phyloP scores from a whole-genome alignment of 2,888 invertebrate genomes.

The Odontothrips loti region DNA sequence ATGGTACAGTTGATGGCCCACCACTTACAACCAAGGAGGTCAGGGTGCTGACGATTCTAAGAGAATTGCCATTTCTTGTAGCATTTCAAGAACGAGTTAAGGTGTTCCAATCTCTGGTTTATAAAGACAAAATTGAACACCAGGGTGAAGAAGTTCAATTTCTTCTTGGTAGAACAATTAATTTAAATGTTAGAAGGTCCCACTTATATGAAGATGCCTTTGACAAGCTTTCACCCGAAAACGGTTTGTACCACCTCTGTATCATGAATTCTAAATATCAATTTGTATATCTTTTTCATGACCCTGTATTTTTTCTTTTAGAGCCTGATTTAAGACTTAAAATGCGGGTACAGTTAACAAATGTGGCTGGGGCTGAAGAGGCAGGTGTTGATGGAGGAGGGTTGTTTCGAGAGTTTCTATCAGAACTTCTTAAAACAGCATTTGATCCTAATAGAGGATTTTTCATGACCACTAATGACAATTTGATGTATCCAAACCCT shows the following conservation, averaged over 20 bases:
- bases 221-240: slow-evolving; percentile 83
- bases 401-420: slow-evolving; percentile 90
- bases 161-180: slow-evolving; percentile 69
- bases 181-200: slow-evolving; percentile 74
- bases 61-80: slow-evolving; percentile 91
- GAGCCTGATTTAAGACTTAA: slow-evolving; percentile 82
- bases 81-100: slow-evolving; percentile 86
- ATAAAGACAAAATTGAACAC: slow-evolving; percentile 62
- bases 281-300: slow-evolving; percentile 1
- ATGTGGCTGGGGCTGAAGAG: slow-evolving; percentile 86
- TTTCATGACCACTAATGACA: slow-evolving; percentile 82
- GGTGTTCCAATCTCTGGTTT: slow-evolving; percentile 70
- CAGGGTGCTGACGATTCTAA: slow-evolving; percentile 78
- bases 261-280: slow-evolving; percentile 3
- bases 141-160: slow-evolving; percentile 73
- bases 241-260: slow-evolving; percentile 57
- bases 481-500: slow-evolving; percentile 94
- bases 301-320: slow-evolving; percentile 45
- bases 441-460: slow-evolving; percentile 96
- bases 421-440: slow-evolving; percentile 87
- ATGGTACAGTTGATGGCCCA: slow-evolving; percentile 65
- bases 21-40: slow-evolving; percentile 84
- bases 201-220: slow-evolving; percentile 99
- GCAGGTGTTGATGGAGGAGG: slow-evolving; percentile 98
- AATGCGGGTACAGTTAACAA: slow-evolving; percentile 84